phyloP scores from a whole-genome alignment of 2,797 vertebrate species.

The Lophotriccus pileatus region DNA sequence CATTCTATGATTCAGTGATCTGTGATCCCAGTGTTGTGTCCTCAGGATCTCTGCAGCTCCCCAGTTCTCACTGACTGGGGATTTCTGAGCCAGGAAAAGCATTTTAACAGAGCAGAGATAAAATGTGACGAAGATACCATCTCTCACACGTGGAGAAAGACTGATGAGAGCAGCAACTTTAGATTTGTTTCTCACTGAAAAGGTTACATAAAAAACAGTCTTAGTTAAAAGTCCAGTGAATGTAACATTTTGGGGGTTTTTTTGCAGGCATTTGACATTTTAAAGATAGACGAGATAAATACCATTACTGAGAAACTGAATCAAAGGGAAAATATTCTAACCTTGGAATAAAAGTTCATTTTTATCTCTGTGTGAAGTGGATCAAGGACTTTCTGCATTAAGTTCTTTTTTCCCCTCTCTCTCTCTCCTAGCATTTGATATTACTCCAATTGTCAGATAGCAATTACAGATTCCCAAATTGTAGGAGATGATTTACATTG shows the following conservation, averaged over 20 bases:
- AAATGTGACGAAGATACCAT: background rate
- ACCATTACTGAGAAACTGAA: background rate
- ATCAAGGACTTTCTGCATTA: background rate
- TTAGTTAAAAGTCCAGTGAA: background rate
- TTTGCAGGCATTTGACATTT: constrained; percentile 39
- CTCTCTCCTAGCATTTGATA: background rate
- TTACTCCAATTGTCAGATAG: background rate
- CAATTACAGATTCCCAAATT: background rate
- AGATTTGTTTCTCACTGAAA: background rate
- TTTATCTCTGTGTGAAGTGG: background rate
- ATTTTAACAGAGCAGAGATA: background rate
- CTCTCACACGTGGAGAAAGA: background rate
- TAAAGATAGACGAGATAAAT: constrained; percentile 25
- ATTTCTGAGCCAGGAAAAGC: background rate
- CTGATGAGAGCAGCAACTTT: background rate
- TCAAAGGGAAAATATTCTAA: background rate
- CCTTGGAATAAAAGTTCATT: constrained; percentile 17
- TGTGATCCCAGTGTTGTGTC: accelerated
- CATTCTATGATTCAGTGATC: background rate
- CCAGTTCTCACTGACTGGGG: background rate
- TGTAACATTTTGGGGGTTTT: background rate
- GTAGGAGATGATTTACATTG: background rate
- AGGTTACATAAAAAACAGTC: background rate
- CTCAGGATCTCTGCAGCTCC: background rate
- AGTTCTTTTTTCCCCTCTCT: background rate